These are phyloP conservation scores for Aelia acuminata DNA, from an alignment of 2,888 invertebrate species.

Conservation along the genomic window DNA sequence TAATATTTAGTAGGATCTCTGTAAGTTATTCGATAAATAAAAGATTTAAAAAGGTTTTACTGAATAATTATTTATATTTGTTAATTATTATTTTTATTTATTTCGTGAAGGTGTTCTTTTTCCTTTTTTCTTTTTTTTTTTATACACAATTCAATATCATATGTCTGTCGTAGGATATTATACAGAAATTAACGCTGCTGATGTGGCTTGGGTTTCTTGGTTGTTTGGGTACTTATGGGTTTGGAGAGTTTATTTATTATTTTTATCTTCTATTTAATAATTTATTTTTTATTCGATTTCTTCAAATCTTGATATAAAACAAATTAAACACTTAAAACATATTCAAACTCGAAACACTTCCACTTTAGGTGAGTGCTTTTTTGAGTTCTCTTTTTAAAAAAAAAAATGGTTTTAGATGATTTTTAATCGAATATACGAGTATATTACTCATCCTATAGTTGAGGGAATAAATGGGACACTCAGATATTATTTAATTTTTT, in stretches of 20 bases:
- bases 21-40: not conserved
- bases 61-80: too few species aligned
- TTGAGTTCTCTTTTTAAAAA: not conserved
- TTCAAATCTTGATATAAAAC: not conserved
- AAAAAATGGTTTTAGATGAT: too few species aligned
- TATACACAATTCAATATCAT: not conserved
- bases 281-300: not conserved
- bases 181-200: not conserved
- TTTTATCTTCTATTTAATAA: not conserved
- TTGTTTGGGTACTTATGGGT: not conserved
- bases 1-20: not conserved
- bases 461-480: too few species aligned
- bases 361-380: not conserved
- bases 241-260: not conserved
- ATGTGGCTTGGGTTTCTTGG: slow-evolving; percentile 11
- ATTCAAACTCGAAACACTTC: slow-evolving; percentile 2
- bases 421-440: too few species aligned
- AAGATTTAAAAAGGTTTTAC: not conserved
- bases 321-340: slow-evolving; percentile 8
- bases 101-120: not conserved
- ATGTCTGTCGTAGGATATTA: not conserved
- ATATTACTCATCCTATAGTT: too few species aligned
- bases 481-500: too few species aligned
- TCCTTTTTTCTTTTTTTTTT: not conserved
- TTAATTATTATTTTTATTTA: not conserved